A percentile compares a stretch with the other conserved stretches of the same genome.
These are phyloP conservation scores for Ptychobarbus kaznakovi DNA, from an alignment of 2,797 vertebrate species.

Conservation along the genomic window DNA sequence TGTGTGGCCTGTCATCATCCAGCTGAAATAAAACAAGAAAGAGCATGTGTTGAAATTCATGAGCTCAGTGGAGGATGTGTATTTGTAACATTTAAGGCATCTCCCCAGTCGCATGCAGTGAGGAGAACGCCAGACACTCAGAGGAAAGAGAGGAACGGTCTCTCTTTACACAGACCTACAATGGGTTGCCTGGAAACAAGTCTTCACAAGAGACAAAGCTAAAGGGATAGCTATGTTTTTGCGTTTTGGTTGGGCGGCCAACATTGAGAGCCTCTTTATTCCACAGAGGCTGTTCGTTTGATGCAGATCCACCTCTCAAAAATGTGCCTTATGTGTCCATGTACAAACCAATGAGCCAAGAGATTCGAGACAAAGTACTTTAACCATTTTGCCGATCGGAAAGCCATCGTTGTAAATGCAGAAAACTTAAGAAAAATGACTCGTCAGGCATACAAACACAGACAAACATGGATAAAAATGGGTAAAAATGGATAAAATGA, in stretches of 20 bases:
- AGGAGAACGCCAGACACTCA: conserved; percentile 55
- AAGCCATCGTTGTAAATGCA: conserved; percentile 33
- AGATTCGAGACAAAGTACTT: conserved; percentile 28
- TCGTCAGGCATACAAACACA: conserved; percentile 47
- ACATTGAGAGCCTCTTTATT: conserved; percentile 38
- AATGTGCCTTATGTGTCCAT: conserved; percentile 37
- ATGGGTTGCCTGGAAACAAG: conserved; percentile 51
- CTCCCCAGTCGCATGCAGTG: conserved; percentile 54
- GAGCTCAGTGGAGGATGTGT: neutral
- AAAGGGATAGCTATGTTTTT: conserved; percentile 38
- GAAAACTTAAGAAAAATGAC: conserved; percentile 34
- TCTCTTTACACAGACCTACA: conserved; percentile 45
- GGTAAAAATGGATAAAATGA: conserved; percentile 59
- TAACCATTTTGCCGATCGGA: conserved; percentile 13
- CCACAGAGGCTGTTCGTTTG: conserved; percentile 33
- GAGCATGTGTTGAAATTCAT: neutral
- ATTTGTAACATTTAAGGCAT: conserved; percentile 46
- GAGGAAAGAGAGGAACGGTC: conserved; percentile 43
- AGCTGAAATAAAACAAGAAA: conserved; percentile 65
- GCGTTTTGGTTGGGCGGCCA: conserved; percentile 44
- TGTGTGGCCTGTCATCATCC: conserved; percentile 89
- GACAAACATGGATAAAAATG: conserved; percentile 52
- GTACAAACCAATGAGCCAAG: conserved; percentile 47
- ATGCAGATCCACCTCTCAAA: conserved; percentile 24
- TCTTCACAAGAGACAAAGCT: conserved; percentile 44